Base-by-base conservation (phyloP, 2,888 invertebrate species). In the Erannis defoliaria region DNA sequence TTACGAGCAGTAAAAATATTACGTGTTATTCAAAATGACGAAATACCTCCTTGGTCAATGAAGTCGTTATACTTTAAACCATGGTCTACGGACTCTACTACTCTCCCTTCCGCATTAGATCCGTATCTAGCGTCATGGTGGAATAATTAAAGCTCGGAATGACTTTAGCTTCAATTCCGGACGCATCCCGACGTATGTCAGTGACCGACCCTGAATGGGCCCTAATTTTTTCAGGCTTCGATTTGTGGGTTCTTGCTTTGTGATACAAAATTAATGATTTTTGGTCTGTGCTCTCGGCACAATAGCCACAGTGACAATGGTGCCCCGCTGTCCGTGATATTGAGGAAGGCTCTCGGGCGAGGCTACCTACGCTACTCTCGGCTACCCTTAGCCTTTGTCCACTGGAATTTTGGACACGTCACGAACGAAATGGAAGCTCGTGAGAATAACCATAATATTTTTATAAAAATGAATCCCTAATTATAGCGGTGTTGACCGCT, bases 201-300 rank as follows among this genome's bases (percentile, higher is more conserved):
- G 83, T 88, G 89, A 89, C 89, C 90, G 90, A 74, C 75, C 75
- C 81, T 90, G 85, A 90, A 91, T 90, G 84, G 81, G 71, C 77
- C 82, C 84, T 85, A 85, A 85, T 86, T 90, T 91, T 89, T 88
- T 80, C 87, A 87, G 84, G 76, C 78, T 85, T 89, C 90, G 88
- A 90, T 90, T 90, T 90, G 92, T 92, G 93, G 88, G 91, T 90
- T 90, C 91, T 84, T 80, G 89, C 91, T 90, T 93, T 93, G 93
- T 91, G 90, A 84, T 90, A 86, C 82, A 88, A 89, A 92, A 93
- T 93, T 93, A 93, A 93, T 93, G 93, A 92, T 91, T 93, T 91
- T 89, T 88, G 88, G 91, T 88, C 90, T 89, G 89, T 84, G 86
- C 87, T 85, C 80, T 80, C 81, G 73, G 80, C 70, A 92, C 90